Conservation (phyloP, 2,797 vertebrate genomes). For the Hybognathus amarus region DNA sequence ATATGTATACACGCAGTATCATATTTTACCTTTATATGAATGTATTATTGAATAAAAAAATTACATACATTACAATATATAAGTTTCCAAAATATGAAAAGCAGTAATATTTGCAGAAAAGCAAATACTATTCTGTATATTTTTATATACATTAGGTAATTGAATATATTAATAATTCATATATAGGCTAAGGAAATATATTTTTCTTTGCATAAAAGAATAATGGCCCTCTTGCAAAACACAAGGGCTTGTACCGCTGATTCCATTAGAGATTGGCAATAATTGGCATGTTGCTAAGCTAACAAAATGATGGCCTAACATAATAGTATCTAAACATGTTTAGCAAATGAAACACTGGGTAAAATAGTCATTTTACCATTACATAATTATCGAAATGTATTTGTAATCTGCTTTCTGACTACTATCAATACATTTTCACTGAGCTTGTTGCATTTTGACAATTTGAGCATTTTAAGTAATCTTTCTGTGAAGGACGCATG, state of each 20-base stretch:
- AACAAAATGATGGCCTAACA: background rate
- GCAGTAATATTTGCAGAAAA: too few relatives aligned
- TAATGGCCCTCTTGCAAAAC: background rate
- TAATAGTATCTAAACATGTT: background rate
- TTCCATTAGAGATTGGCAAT: background rate
- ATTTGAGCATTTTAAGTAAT: too few relatives aligned
- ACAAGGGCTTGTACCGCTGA: background rate
- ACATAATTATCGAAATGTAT: background rate
- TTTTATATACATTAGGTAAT: background rate
- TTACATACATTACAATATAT: background rate
- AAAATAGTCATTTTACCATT: too few relatives aligned
- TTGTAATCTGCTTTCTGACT: background rate
- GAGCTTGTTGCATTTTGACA: background rate
- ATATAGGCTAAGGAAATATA: too few relatives aligned
- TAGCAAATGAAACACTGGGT: background rate
- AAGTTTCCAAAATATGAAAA: background rate
- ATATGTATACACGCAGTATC: background rate
- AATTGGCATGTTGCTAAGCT: background rate
- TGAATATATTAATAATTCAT: too few relatives aligned
- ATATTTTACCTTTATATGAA: background rate
- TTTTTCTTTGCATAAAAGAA: too few relatives aligned
- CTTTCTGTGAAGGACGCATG: background rate
- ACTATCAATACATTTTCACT: background rate
- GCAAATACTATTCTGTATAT: background rate
- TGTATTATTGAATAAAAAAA: background rate